phyloP scores from a whole-genome alignment of 1,140 invertebrate species.

The Caerostris darwini region DNA sequence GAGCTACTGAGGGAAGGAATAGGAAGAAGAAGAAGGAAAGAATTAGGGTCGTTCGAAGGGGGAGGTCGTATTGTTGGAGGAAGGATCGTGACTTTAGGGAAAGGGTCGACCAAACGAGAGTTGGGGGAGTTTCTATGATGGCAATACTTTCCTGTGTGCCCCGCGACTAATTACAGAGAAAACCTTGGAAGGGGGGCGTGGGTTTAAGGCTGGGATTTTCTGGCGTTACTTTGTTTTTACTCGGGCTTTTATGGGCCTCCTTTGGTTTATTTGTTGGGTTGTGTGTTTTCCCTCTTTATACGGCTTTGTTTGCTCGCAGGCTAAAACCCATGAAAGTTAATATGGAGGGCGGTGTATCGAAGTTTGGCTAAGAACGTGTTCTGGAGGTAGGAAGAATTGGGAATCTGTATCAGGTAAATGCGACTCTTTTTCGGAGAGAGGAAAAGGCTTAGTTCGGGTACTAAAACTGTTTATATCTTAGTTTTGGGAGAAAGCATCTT shows the following conservation, averaged over 20 bases:
- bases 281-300: conserved; percentile 54
- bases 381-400: not conserved
- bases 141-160: conserved; percentile 61
- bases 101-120: conserved; percentile 72
- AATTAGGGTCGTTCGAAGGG: conserved; percentile 71
- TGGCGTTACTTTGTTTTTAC: conserved; percentile 67
- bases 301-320: not conserved
- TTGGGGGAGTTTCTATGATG: conserved; percentile 76
- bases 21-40: conserved; percentile 31
- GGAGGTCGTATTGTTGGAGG: conserved; percentile 57
- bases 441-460: not conserved
- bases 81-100: conserved; percentile 70
- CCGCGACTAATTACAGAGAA: conserved; percentile 68
- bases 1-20: conserved; percentile 21
- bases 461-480: conserved; percentile 13
- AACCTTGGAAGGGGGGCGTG: not conserved
- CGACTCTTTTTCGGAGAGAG: not conserved
- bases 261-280: conserved; percentile 59
- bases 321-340: conserved; percentile 61
- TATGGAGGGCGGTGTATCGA: conserved; percentile 14
- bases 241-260: conserved; percentile 57
- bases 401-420: conserved; percentile 11
- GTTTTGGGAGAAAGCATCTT: not conserved
- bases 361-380: conserved; percentile 7
- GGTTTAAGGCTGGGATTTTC: conserved; percentile 47